Evolutionary conservation across 2,888 invertebrate species (phyloP).

Genomic region (Hypolimnas misippus): DNA sequence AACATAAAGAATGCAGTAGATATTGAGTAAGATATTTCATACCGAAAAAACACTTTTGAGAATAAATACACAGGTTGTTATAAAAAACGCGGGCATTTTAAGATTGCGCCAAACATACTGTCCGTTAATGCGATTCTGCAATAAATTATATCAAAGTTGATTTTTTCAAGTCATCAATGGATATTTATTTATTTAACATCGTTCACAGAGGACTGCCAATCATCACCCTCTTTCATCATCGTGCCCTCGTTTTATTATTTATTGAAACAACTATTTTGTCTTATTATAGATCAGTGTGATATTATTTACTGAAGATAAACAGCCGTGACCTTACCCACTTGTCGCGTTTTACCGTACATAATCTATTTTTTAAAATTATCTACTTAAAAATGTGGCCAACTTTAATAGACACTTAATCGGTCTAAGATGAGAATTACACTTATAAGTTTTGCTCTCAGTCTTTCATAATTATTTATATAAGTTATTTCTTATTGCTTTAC

Average conservation of each 20-base stretch:
- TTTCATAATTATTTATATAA: no score
- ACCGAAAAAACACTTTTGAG: no score
- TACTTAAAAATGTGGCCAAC: no score
- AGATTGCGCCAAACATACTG: background rate
- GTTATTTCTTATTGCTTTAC: no score
- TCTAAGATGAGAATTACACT: no score
- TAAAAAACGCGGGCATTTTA: background rate
- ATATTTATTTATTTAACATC: conserved; percentile 15
- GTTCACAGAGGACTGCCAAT: conserved; percentile 33
- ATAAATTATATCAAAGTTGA: conserved; percentile 10
- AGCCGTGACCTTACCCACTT: background rate
- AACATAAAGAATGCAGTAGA: no score
- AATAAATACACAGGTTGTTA: no score
- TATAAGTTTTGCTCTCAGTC: no score
- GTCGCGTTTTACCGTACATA: background rate
- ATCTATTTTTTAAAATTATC: background rate
- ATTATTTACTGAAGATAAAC: conserved; percentile 17
- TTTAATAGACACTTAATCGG: no score
- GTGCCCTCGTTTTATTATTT: conserved; percentile 45
- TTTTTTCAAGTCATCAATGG: conserved; percentile 1
- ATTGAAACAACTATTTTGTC: conserved; percentile 29
- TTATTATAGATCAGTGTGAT: conserved; percentile 11
- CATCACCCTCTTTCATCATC: conserved; percentile 45
- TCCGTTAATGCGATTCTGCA: no score
- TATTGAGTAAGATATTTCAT: no score